Evolutionary conservation across 2,113 vertebrate genomes (phyloP).

Genomic region (Archilochus colubris): DNA sequence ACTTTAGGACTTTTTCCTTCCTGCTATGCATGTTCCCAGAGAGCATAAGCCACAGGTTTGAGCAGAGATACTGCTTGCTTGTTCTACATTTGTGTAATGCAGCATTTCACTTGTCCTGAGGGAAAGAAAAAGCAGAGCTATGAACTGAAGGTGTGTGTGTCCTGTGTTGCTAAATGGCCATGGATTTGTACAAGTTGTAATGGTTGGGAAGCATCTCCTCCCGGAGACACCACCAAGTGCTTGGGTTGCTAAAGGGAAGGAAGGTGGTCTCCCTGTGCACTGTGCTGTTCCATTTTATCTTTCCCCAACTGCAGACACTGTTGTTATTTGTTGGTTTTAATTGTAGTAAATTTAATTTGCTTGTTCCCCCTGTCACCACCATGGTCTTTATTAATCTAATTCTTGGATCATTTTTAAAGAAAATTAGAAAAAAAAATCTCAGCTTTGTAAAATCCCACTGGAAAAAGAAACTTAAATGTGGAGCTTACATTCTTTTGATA

Average conservation of each 20-base stretch:
- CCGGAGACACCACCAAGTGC: neutral
- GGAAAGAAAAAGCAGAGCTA: neutral
- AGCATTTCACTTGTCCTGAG: neutral
- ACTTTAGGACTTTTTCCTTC: neutral
- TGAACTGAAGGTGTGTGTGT: neutral
- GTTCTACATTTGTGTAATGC: neutral
- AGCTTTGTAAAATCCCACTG: neutral
- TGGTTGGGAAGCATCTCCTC: neutral
- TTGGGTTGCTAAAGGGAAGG: neutral
- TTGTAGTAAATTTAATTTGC: neutral
- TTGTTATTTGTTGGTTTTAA: conserved; percentile 5
- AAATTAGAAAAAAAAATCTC: neutral
- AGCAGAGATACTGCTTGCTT: neutral
- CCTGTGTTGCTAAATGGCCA: neutral
- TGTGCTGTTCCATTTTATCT: neutral
- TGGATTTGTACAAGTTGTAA: neutral
- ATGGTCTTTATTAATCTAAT: neutral
- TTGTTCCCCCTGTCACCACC: neutral
- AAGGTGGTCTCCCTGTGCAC: neutral
- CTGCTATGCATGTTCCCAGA: neutral
- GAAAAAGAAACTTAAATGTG: neutral
- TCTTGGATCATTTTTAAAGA: conserved; percentile 16
- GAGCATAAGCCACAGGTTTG: rapidly evolving
- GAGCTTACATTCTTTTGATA: neutral
- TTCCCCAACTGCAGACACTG: neutral